phyloP scores from a whole-genome alignment of 2,888 invertebrate species.

The Hemistola chrysoprasaria region DNA sequence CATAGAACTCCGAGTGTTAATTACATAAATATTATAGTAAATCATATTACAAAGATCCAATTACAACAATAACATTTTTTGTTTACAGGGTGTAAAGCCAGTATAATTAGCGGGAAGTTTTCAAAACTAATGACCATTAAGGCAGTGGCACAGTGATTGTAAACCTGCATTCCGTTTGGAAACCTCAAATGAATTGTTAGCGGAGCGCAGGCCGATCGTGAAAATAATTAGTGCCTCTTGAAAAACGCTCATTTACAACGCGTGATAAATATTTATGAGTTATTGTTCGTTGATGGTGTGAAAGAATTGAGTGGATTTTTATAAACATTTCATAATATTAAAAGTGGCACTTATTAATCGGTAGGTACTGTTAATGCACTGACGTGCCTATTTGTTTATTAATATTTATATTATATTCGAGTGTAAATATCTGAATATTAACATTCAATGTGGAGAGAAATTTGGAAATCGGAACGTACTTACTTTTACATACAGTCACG shows the following conservation, averaged over 20 bases:
- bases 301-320: constrained; percentile 47
- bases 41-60: too few relatives aligned
- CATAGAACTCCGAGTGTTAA: too few relatives aligned
- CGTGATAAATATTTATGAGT: constrained; percentile 80
- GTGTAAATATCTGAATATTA: too few relatives aligned
- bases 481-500: too few relatives aligned
- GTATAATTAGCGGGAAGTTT: constrained; percentile 27
- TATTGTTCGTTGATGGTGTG: constrained; percentile 64
- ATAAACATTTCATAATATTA: not conserved
- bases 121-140: constrained; percentile 49
- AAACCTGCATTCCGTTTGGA: constrained; percentile 22
- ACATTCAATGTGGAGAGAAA: too few relatives aligned
- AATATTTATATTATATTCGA: too few relatives aligned
- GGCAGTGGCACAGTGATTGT: constrained; percentile 35
- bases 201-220: constrained; percentile 57
- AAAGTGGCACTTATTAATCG: too few relatives aligned
- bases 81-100: constrained; percentile 14
- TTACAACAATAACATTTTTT: constrained; percentile 1
- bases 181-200: constrained; percentile 64
- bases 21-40: too few relatives aligned
- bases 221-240: constrained; percentile 78
- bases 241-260: constrained; percentile 77
- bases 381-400: too few relatives aligned
- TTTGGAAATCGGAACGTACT: too few relatives aligned
- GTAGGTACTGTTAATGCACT: too few relatives aligned